Conservation (phyloP, 2,113 vertebrate genomes). For the Columbina picui region DNA sequence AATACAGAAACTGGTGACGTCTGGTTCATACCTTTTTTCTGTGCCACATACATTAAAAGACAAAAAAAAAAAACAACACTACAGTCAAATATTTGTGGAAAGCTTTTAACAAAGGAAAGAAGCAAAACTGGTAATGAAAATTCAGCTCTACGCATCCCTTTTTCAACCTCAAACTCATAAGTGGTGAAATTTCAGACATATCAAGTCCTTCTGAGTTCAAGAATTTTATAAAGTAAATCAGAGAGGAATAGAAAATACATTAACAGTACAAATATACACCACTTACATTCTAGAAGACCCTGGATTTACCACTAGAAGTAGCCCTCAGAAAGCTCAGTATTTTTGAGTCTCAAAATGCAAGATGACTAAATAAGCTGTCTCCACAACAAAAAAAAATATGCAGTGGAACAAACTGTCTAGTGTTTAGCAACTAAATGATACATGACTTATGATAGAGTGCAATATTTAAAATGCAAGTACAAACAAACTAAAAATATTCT, state of each 20-base stretch:
- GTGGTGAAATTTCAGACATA: background rate
- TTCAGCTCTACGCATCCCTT: background rate
- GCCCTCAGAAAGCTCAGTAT: background rate
- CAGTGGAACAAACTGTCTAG: background rate
- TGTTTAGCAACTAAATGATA: background rate
- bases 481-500: background rate
- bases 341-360: background rate
- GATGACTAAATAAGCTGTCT: background rate
- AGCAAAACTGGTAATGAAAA: background rate
- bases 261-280: background rate
- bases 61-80: background rate
- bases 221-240: background rate
- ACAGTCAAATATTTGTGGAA: background rate
- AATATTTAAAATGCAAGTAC: background rate
- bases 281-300: background rate
- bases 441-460: background rate
- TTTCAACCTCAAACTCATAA: background rate
- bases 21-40: slow-evolving; percentile 78
- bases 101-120: background rate
- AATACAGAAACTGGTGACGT: slow-evolving; percentile 73
- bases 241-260: background rate
- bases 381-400: background rate
- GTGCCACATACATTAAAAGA: slow-evolving; percentile 5
- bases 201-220: background rate
- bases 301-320: background rate